A percentile compares a stretch with the other conserved stretches of the same genome.
Evolutionary conservation across 2,797 vertebrate genomes (phyloP).

Genomic region (Hafferia zeledoni): DNA sequence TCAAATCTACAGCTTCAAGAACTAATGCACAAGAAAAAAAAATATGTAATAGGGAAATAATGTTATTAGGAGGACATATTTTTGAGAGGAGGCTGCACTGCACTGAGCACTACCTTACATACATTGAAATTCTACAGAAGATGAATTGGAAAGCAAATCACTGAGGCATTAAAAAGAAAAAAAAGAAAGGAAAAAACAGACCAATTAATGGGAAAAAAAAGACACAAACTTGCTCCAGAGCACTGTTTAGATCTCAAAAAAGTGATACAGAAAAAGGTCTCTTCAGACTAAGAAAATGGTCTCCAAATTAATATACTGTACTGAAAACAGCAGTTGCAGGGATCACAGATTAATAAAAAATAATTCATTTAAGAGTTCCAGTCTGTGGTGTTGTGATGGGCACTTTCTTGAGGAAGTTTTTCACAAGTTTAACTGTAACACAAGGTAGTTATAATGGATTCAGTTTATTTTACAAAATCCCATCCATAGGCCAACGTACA

Average conservation of each 20-base stretch:
- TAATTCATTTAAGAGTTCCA: background rate
- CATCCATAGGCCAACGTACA: rapidly evolving
- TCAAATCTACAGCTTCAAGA: background rate
- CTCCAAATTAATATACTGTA: background rate
- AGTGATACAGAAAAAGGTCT: background rate
- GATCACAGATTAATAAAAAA: background rate
- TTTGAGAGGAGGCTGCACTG: background rate
- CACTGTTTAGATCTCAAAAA: background rate
- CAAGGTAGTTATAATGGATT: background rate
- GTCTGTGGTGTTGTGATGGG: background rate
- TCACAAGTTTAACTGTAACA: background rate
- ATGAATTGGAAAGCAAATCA: background rate
- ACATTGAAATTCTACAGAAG: background rate
- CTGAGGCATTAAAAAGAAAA: background rate
- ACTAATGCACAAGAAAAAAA: background rate
- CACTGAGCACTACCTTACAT: background rate
- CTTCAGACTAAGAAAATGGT: background rate
- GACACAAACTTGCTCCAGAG: background rate
- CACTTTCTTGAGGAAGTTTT: background rate
- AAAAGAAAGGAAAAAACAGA: background rate
- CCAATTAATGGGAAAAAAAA: background rate
- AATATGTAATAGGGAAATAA: background rate
- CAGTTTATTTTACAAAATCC: background rate
- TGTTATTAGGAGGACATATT: background rate
- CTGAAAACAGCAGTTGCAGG: background rate